A percentile compares a stretch with the other conserved stretches of the same genome.
Conservation (phyloP, 1,140 invertebrate species). For the Dufourea novaeangliae region DNA sequence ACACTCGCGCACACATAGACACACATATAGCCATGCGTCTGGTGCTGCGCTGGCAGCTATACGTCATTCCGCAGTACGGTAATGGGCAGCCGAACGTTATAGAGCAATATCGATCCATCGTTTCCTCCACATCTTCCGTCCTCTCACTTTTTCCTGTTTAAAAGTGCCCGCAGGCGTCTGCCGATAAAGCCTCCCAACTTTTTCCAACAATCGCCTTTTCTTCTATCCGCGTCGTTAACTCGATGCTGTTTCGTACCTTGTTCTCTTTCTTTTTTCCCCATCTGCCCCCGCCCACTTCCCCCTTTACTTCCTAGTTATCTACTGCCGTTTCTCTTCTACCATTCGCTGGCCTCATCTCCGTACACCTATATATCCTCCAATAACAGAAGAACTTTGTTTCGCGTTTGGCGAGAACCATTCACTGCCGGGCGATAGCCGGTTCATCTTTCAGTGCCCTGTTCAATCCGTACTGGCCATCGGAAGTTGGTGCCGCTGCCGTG, state of each 20-base stretch:
- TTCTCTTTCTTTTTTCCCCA: neutral
- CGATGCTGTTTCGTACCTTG: neutral
- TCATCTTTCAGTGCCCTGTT: neutral
- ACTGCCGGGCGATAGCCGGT: neutral
- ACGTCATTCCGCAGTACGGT: slow-evolving; percentile 16
- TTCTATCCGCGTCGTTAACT: slow-evolving; percentile 28
- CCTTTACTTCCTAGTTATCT: neutral
- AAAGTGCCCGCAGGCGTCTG: slow-evolving; percentile 26
- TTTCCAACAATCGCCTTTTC: slow-evolving; percentile 20
- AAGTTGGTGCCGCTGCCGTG: neutral
- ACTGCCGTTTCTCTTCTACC: neutral
- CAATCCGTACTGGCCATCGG: no score
- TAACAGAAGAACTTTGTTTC: slow-evolving; percentile 11
- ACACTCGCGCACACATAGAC: neutral
- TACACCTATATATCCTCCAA: neutral
- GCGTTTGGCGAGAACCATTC: neutral
- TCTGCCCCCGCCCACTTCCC: neutral
- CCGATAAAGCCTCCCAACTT: slow-evolving; percentile 27
- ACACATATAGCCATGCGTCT: neutral
- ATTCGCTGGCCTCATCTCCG: neutral
- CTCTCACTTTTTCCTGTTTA: slow-evolving; percentile 10
- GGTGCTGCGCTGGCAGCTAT: neutral
- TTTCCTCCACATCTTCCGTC: slow-evolving; percentile 10
- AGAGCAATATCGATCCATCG: slow-evolving; percentile 31
- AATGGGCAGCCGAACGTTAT: slow-evolving; percentile 32